Evolutionary conservation across 2,797 vertebrate species (phyloP).

Genomic region (Xiphophorus birchmanni): DNA sequence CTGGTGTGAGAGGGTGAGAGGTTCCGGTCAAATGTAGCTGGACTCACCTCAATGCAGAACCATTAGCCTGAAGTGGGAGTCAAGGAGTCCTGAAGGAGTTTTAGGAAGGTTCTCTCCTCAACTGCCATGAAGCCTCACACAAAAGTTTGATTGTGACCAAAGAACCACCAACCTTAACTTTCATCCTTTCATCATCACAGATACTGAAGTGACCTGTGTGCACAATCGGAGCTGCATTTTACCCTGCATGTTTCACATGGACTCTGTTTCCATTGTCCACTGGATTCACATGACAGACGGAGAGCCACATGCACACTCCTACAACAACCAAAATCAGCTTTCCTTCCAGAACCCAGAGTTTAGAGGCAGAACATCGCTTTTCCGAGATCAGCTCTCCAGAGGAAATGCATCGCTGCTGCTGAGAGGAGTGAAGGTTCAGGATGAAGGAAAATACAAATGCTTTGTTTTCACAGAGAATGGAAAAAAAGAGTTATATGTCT

Average conservation of each 20-base stretch:
- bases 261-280: neutral
- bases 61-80: no score
- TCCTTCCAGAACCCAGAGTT: accelerated
- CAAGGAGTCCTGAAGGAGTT: no score
- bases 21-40: no score
- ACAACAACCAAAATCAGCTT: neutral
- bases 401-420: conserved; percentile 77
- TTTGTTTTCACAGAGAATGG: conserved; percentile 48
- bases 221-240: conserved; percentile 6
- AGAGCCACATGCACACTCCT: neutral
- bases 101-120: no score
- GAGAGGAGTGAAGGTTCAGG: conserved; percentile 34
- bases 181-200: no score
- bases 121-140: no score
- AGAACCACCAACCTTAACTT: no score
- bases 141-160: no score
- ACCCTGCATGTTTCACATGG: neutral
- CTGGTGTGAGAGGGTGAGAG: no score
- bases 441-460: conserved; percentile 76
- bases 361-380: neutral
- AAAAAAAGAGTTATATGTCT: no score
- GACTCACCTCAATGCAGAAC: no score
- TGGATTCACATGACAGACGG: neutral
- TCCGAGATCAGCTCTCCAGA: conserved; percentile 5
- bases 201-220: neutral